Conservation (phyloP, 2,113 vertebrate species). For the Bagarius yarrelli region DNA sequence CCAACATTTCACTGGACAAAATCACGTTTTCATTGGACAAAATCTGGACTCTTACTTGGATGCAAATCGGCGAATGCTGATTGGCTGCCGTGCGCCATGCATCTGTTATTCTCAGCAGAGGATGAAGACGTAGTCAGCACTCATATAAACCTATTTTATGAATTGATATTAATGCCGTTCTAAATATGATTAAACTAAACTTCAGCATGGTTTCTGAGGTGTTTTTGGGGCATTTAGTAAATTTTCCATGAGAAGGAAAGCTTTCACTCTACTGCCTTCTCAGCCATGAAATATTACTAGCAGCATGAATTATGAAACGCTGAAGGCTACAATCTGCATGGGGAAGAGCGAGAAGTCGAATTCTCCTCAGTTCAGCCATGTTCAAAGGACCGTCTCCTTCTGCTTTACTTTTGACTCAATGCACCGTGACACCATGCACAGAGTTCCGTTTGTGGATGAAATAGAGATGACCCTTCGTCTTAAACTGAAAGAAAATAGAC, state of each 20-base stretch:
- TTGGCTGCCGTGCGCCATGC: no score
- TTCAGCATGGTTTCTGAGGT: neutral
- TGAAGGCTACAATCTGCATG: conserved; percentile 9
- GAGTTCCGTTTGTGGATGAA: neutral
- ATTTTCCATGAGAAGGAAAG: neutral
- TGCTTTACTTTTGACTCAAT: neutral
- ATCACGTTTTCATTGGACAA: no score
- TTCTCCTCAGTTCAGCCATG: neutral
- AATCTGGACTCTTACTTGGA: no score
- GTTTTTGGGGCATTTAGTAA: neutral
- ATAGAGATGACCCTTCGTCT: conserved; percentile 1
- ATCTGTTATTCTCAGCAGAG: no score
- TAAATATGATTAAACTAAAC: no score
- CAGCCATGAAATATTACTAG: conserved; percentile 22
- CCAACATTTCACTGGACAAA: no score
- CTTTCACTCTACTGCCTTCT: conserved; percentile 6
- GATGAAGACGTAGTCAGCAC: no score
- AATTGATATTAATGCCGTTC: no score
- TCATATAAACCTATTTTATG: no score
- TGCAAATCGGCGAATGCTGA: no score
- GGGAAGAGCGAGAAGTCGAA: neutral
- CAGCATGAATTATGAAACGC: conserved; percentile 24
- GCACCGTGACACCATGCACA: neutral
- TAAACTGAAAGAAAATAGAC: neutral
- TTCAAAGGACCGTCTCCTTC: neutral